Percentiles rank a stretch among this genome's conserved stretches.
Conservation (phyloP, 2,888 invertebrate species). For the Drosophila atripex region DNA sequence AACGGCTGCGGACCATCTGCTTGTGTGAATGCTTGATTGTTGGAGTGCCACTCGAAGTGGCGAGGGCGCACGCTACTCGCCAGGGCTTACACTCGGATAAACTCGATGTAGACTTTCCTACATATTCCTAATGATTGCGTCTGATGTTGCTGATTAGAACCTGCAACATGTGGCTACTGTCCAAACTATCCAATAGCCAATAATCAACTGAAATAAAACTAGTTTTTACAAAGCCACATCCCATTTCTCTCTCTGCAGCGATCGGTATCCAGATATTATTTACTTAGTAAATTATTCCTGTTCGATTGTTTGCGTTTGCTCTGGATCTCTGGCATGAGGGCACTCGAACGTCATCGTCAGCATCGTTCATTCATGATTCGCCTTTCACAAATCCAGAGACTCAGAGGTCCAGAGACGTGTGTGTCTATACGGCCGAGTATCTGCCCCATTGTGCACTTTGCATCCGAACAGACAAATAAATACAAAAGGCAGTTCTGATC, state of each 20-base stretch:
- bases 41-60: constrained; percentile 76
- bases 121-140: background rate
- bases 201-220: background rate
- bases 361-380: constrained; percentile 71
- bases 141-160: background rate
- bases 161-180: background rate
- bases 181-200: background rate
- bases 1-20: constrained; percentile 70
- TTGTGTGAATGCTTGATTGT: constrained; percentile 80
- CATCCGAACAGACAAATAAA: constrained; percentile 41
- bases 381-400: constrained; percentile 67
- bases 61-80: constrained; percentile 76
- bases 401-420: background rate
- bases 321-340: constrained; percentile 74
- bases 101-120: background rate
- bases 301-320: constrained; percentile 77
- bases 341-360: constrained; percentile 75
- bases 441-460: constrained; percentile 32
- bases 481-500: constrained; percentile 49
- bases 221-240: background rate
- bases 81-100: constrained; percentile 15
- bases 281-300: constrained; percentile 80
- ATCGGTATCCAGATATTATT: constrained; percentile 67
- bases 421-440: constrained; percentile 31
- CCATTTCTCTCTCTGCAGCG: constrained; percentile 6